phyloP scores from a whole-genome alignment of 2,113 vertebrate genomes.

The Pseudonaja textilis region DNA sequence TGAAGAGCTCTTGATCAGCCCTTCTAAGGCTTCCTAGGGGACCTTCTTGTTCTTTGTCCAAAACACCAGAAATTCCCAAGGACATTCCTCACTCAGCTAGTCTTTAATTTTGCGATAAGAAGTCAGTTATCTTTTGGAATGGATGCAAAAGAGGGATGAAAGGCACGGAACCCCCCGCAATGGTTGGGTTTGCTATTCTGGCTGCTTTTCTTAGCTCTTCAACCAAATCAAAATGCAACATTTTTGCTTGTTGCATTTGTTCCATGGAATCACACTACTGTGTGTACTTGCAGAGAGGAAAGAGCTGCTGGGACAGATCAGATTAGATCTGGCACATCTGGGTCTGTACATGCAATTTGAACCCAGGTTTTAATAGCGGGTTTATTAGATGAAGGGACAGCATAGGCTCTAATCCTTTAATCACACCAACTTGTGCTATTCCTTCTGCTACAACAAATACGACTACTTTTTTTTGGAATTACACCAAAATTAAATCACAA shows the following conservation, averaged over 20 bases:
- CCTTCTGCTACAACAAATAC: neutral
- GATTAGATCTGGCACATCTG: neutral
- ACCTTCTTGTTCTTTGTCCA: neutral
- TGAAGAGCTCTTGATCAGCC: neutral
- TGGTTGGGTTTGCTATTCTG: neutral
- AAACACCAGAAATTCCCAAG: neutral
- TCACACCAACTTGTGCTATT: neutral
- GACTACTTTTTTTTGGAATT: neutral
- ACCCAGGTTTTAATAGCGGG: neutral
- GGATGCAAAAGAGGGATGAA: neutral
- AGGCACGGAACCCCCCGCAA: neutral
- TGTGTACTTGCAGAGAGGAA: neutral
- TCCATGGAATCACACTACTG: neutral
- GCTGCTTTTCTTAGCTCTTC: neutral
- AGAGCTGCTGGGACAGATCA: no score
- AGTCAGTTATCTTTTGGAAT: neutral
- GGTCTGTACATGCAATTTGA: neutral
- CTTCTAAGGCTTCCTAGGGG: neutral
- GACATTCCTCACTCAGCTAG: neutral
- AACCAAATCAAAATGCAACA: neutral
- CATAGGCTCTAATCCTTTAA: neutral
- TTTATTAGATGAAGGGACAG: neutral
- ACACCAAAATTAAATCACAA: neutral
- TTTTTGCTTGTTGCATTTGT: neutral
- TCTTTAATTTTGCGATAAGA: neutral